Evolutionary conservation across 2,797 vertebrate genomes (phyloP), one percentile per base, ranked within the genome.

Genomic region (Chelon labrosus): DNA sequence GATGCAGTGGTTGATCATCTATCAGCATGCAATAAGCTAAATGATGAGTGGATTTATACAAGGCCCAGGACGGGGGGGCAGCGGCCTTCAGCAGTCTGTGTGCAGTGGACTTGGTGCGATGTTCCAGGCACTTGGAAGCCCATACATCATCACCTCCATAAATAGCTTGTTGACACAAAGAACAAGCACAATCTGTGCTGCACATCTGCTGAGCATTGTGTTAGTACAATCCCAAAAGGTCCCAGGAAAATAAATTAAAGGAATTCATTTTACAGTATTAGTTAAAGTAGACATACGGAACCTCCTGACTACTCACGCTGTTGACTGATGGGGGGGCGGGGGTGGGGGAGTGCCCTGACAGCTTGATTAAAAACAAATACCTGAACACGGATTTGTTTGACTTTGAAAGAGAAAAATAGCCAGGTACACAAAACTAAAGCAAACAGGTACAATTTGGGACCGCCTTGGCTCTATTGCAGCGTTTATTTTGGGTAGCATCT

Each of bases 361-460:
- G 75, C 68, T 74, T 2, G 14, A 49, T 61, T 74, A 27, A 68
- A 82, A 76, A 25, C 39, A 72, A 74, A 86, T 64, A 87, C 82
- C 79, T 73, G 70, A 76, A 82, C 14, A 17, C 49, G 55, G 77
- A 49, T 77, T 70, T 64, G 41, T 77, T 77, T 53, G 73, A 66
- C 62, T 80, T 77, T 65, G 64, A 55, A 80, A 72, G 69, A 81
- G 65, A 75, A 62, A 78, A 76, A 73, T 2, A 70, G 56, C 66
- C 73, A 79, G 70, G 67, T 72, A 47, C 64, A 64, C 47, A 50
- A 74, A 85, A 83, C 42, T 58, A 80, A 73, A 70, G 35, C 78
- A 82, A 93, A 65, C 90, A 85, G 85, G 95, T 95, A 89, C 94
- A 93, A 96, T 97, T 96, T 95, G 96, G 94, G 89, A 96, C 95